Evolutionary conservation across 30 jellyfish, hydroid and myxozoan species (phyloP), one percentile per base, ranked within the genome.

Genomic region (Sanderia malayensis): DNA sequence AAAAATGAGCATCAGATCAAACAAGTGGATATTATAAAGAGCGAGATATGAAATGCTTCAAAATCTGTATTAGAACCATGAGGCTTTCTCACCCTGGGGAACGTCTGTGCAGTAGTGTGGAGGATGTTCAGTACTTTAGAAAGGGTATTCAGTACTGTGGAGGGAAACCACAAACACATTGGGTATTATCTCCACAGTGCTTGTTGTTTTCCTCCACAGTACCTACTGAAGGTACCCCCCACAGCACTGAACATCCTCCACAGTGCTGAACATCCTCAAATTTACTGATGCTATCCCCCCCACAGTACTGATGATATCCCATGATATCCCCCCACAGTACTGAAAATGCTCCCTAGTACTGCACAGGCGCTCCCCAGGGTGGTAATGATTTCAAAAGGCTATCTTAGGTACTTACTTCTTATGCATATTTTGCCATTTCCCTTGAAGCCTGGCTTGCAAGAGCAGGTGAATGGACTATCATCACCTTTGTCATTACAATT

Each of bases 351-450:
- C 55, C 55, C 8, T 15, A 41, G 55, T 41, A 41, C 55, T 41
- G 15, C 8, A 41, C 55, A 41, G 8, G 55, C 55, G 8, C 55
- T 15, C 15, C 8, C 55, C 8, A 6, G 8, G 55, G 55, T 41
- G 55, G 55, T 41, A 41, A 41, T 41, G 55, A 15, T 41, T 41
- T 41, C 55, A 41, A 41, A 41, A 41, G 55, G 55, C 55, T 41
- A 41, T 41, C 8, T 41, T 15, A 41, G 55, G 11, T 9, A 49
- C 64, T 49, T 46, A 77, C 89, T 49, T 63, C 81, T n/a, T 28
- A 19, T 29, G 62, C 89, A 77, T 10, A 30, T 22, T 29, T 46
- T 55, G 15, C 89, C 89, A 77, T 77, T 74, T 64, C 89, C 89
- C 55, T 62, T n/a, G 58, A 34, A 77, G 6, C 89, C 89, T 2